Evolutionary conservation across 2,888 invertebrate genomes (phyloP).

Genomic region (Lampropteryx suffumata): DNA sequence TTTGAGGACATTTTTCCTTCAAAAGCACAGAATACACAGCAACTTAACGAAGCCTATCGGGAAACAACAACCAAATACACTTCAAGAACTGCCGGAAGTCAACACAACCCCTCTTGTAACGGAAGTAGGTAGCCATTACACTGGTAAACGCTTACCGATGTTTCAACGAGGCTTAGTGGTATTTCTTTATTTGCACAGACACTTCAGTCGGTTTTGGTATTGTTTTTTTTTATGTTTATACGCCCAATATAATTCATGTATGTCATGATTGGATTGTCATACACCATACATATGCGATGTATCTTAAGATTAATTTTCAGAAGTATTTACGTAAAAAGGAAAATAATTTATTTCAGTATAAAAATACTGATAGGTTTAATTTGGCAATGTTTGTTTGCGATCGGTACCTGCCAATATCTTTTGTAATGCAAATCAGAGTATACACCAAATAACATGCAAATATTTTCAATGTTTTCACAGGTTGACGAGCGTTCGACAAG

Average conservation of each 20-base stretch:
- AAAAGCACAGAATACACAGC: neutral
- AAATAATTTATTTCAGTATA: too few species aligned
- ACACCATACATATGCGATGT: too few species aligned
- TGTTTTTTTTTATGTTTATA: too few species aligned
- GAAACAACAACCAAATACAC: constrained; percentile 9
- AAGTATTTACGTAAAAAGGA: too few species aligned
- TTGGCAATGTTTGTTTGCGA: constrained; percentile 46
- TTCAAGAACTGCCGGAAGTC: constrained; percentile 14
- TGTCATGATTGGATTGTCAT: too few species aligned
- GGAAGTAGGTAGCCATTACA: constrained; percentile 21
- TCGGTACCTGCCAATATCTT: constrained; percentile 53
- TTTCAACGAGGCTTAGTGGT: constrained; percentile 1
- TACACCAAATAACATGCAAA: constrained; percentile 70
- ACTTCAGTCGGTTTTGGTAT: neutral
- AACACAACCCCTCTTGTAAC: constrained; percentile 17
- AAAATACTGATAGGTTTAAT: constrained; percentile 34
- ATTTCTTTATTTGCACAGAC: constrained; percentile 4
- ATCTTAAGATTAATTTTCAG: too few species aligned
- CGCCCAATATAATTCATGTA: too few species aligned
- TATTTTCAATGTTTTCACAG: constrained; percentile 48
- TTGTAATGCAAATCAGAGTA: constrained; percentile 66
- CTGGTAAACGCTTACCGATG: constrained; percentile 16
- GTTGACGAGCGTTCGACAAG: constrained; percentile 40
- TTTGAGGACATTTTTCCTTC: neutral
- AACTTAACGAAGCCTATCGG: constrained; percentile 3